These are phyloP conservation scores for Sebastes iracundus DNA, from an alignment of 2,797 vertebrate species.

Conservation along the genomic window DNA sequence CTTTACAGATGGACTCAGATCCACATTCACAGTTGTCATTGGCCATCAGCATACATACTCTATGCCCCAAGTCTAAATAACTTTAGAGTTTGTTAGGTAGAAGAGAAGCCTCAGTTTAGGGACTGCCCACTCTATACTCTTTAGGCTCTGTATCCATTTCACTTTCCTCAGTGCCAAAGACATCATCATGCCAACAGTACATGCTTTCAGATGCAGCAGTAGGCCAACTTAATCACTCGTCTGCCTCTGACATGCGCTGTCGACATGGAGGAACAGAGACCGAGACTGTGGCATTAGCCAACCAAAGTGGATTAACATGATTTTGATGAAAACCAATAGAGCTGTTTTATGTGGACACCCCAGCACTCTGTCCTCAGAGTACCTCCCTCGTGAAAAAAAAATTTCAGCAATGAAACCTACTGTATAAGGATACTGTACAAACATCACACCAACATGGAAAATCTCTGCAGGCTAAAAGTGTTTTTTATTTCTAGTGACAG, in stretches of 20 bases:
- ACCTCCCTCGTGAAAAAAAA: neutral
- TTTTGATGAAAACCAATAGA: constrained; percentile 36
- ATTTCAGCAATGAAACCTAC: constrained; percentile 1
- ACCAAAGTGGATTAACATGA: constrained; percentile 53
- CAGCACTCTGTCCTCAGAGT: neutral
- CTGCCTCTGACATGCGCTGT: constrained; percentile 35
- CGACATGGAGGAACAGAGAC: constrained; percentile 4
- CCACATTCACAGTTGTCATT: constrained; percentile 7
- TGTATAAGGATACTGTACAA: neutral
- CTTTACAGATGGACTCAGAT: constrained; percentile 20
- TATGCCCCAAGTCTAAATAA: neutral
- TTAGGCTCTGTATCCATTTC: constrained; percentile 13
- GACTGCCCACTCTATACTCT: neutral
- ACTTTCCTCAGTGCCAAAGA: constrained; percentile 21
- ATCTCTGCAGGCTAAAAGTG: neutral
- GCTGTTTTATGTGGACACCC: neutral
- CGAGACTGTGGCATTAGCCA: constrained; percentile 1
- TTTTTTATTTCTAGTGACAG: neutral
- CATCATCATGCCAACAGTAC: constrained; percentile 13
- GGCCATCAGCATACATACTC: neutral
- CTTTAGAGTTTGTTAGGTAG: neutral
- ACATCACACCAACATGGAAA: neutral
- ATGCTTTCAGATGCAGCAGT: constrained; percentile 20
- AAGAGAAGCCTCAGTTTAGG: neutral
- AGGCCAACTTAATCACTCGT: constrained; percentile 40